Conservation (phyloP, 2,113 vertebrate species). For the Entelurus aequoreus region DNA sequence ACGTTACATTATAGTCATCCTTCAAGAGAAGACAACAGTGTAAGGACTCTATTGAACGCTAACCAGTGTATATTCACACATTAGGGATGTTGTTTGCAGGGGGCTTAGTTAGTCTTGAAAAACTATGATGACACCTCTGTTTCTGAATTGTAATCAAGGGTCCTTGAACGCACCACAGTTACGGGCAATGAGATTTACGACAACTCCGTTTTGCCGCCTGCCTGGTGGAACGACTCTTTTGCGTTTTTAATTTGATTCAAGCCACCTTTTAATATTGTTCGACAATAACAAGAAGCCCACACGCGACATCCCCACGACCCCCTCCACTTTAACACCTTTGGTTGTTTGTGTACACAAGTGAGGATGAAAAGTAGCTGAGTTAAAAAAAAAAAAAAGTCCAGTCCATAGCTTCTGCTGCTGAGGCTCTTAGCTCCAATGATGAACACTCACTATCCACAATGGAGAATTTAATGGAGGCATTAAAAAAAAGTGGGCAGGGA, state of each 20-base stretch:
- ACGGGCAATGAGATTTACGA: no score
- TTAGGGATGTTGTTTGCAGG: background rate
- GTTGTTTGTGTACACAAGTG: background rate
- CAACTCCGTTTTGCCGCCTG: no score
- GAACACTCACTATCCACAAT: slow-evolving; percentile 1
- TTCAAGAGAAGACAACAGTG: background rate
- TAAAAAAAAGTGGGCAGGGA: background rate
- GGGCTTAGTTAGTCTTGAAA: no score
- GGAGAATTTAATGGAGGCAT: slow-evolving; percentile 8
- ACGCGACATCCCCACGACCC: no score
- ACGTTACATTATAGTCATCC: background rate
- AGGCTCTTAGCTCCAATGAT: background rate
- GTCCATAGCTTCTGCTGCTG: background rate
- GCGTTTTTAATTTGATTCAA: no score
- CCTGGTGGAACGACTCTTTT: no score
- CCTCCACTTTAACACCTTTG: no score
- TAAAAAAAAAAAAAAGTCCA: background rate
- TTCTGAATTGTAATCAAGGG: no score
- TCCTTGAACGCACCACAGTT: no score
- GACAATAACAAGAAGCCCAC: no score
- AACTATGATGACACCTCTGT: no score
- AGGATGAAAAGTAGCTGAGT: background rate
- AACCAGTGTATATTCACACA: background rate
- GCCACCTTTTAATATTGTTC: no score
- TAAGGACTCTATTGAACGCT: background rate